phyloP scores from a whole-genome alignment of 2,797 vertebrate genomes.

The Pseudochirops corinnae region DNA sequence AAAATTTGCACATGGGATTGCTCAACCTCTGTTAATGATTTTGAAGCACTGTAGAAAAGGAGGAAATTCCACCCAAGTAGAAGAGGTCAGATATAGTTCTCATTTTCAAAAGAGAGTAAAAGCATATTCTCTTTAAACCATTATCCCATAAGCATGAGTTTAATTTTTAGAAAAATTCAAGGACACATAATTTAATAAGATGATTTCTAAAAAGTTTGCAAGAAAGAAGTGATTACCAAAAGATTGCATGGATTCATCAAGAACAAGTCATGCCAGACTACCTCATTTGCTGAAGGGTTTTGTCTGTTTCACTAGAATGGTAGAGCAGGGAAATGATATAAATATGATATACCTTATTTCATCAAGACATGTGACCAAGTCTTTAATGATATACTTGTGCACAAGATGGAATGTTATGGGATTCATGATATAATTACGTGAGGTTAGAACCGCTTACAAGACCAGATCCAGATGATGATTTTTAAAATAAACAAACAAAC shows the following conservation, averaged over 20 bases:
- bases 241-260: neutral
- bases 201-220: neutral
- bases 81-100: neutral
- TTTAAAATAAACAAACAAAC: too few relatives aligned
- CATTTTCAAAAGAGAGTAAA: neutral
- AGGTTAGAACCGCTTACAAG: neutral
- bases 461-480: neutral
- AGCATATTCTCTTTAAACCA: neutral
- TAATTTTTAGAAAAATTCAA: neutral
- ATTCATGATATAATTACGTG: neutral
- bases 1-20: neutral
- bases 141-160: neutral
- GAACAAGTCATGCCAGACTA: neutral
- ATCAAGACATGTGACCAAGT: neutral
- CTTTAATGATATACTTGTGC: neutral
- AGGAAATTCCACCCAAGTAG: neutral
- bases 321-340: neutral
- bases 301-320: neutral
- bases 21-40: neutral
- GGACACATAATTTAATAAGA: neutral
- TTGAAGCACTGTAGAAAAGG: neutral
- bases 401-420: neutral
- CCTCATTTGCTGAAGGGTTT: neutral
- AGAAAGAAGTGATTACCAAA: neutral
- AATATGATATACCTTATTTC: neutral